Base-by-base conservation (phyloP, 2,113 vertebrate genomes). In the Empidonax alnorum region DNA sequence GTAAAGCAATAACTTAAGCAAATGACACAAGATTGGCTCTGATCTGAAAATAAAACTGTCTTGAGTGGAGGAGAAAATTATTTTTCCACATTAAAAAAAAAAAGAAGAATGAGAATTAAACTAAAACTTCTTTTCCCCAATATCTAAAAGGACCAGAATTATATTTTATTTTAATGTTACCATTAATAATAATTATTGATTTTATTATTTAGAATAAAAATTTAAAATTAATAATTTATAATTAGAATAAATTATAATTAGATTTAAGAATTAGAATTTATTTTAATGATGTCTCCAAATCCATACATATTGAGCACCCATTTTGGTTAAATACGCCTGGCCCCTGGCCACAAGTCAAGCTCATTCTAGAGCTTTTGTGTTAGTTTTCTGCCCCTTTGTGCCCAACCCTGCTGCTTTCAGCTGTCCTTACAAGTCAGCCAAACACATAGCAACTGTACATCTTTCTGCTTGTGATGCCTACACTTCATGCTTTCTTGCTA, bases 401-500 rank as follows among this genome's bases (percentile, higher is more conserved):
- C 74, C n/a, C 46, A 50, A 63, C 4, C 14, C 21, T 0, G 0
- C 33, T 94, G 27, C 14, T 31, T 39, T 42, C 42, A 41, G 7
- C 10, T 31, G 14, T 80, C 31, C 49, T 74, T 1, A 0, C 7
- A 52, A 52, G 4, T 41, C 33, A 52, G 9, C 12, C 68, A 58
- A 58, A 65, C 25, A 37, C 3, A 1, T 5, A 14, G 41, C 19
- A 63, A 14, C 16, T 1, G 1, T 12, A n/a, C 1, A 1, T 30
- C 14, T 39, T 28, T 20, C 67, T 0, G 0, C 16, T n/a, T 1
- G 0, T 13, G 7, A 15, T 3, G 1, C 21, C 31, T 71, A 12
- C 0, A 33, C 44, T 8, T 2, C 3, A 1, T 41, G 6, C 12
- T 11, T 53, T 53, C 37, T 21, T 53, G 18, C 17, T 31, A 12